Percentiles rank a stretch among this genome's conserved stretches.
phyloP scores from a whole-genome alignment of 2,797 vertebrate species.

The Amblyraja radiata region DNA sequence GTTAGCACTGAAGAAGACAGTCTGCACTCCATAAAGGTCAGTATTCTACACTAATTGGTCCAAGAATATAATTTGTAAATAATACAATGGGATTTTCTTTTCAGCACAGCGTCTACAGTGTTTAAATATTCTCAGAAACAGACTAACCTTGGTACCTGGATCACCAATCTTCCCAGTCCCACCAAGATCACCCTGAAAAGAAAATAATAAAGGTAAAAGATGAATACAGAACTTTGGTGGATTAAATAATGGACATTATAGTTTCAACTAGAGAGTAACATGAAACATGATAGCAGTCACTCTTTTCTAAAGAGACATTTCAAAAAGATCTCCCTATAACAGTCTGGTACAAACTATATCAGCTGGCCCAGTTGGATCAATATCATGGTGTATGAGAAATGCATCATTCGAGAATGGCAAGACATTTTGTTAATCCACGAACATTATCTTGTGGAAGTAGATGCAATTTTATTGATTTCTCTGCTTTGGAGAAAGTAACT shows the following conservation, averaged over 20 bases:
- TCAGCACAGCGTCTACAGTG: background rate
- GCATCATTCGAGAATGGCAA: background rate
- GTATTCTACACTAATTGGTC: background rate
- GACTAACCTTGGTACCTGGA: conserved; percentile 79
- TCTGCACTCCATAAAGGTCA: background rate
- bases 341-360: background rate
- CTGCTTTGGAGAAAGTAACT: too few relatives aligned
- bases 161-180: conserved; percentile 75
- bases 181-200: conserved; percentile 75
- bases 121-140: conserved; percentile 28
- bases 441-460: background rate
- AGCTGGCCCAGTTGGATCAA: background rate
- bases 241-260: background rate
- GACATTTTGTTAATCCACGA: background rate
- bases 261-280: background rate
- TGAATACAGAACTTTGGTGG: background rate
- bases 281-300: background rate
- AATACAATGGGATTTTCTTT: background rate
- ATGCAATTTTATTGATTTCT: background rate
- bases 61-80: background rate
- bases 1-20: background rate
- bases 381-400: background rate
- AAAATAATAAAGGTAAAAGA: background rate
- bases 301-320: background rate
- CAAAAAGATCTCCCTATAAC: background rate